Base-by-base conservation (phyloP, 2,797 vertebrate species). In the Natrix natrix region DNA sequence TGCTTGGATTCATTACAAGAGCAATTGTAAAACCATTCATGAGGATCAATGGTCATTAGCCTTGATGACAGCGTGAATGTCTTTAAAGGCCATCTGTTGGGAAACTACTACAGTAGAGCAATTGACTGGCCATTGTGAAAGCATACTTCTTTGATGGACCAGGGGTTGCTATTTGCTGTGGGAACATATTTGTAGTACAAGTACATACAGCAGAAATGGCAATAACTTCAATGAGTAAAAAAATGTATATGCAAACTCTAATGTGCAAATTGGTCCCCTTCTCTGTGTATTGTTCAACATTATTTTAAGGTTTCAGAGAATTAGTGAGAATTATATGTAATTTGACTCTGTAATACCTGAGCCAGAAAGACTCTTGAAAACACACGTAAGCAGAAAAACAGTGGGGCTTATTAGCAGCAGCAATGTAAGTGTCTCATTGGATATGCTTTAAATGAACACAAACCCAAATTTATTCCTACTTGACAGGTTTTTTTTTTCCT, bases 291-390 rank as follows among this genome's bases (percentile, higher is more conserved):
- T 83, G 78, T 87, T 20, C 11, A 83, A 74, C 12, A 16, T 54
- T 66, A 14, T 43, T 54, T 87, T 86, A 69, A 89, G 63, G 90
- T 86, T 93, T 78, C 88, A 4, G 66, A 92, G 91, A 88, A 57
- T 93, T 93, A 59, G 93, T 95, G 90, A 55, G 94, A 95, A 56
- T 87, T 87, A 94, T 92, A 86, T 88, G 94, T 93, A 94, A 91
- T 91, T 94, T 55, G 14, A 94, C 24, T 43, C 61, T 37, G 24
- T 86, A 89, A 94, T n/a, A 74, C 52, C 54, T 93, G 94, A 97
- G 86, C 94, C 93, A 95, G 94, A 88, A 94, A 93, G 57, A 43
- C 63, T 92, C 22, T 78, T 92, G 92, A 69, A 92, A 87, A 61
- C 89, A 92, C 74, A 56, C 10, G 91, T 88, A 94, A 83, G 90